Conservation (phyloP, 2,888 invertebrate genomes). For the Leptinotarsa rubiginosa region DNA sequence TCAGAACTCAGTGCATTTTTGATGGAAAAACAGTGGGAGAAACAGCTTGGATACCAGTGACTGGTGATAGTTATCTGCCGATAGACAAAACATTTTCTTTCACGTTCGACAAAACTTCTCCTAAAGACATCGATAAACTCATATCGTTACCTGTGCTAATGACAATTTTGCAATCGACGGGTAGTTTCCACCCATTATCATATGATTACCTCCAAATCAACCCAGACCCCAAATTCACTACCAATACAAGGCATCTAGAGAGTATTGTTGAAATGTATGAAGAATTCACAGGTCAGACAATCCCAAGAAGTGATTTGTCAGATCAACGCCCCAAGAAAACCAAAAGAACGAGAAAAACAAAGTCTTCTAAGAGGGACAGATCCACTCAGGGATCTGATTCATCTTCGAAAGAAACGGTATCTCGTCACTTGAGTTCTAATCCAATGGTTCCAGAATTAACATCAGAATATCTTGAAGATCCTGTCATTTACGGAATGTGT, state of each 20-base stretch:
- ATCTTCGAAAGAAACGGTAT: background rate
- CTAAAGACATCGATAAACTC: conserved; percentile 13
- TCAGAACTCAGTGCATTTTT: background rate
- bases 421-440: background rate
- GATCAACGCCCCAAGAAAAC: background rate
- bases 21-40: background rate
- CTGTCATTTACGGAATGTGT: conserved; percentile 5
- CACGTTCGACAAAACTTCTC: conserved; percentile 3
- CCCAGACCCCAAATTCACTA: background rate
- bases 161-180: background rate
- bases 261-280: background rate
- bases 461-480: background rate
- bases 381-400: background rate
- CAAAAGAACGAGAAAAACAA: background rate
- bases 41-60: background rate
- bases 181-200: background rate
- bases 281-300: background rate
- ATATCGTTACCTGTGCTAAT: background rate
- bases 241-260: background rate
- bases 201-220: conserved; percentile 5
- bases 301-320: background rate
- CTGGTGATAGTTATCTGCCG: background rate
- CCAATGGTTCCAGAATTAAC: background rate
- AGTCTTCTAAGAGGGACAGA: background rate
- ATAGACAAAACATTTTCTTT: background rate